These are phyloP conservation scores for Clitarchus hookeri DNA, from an alignment of 2,888 invertebrate species.

Conservation along the genomic window DNA sequence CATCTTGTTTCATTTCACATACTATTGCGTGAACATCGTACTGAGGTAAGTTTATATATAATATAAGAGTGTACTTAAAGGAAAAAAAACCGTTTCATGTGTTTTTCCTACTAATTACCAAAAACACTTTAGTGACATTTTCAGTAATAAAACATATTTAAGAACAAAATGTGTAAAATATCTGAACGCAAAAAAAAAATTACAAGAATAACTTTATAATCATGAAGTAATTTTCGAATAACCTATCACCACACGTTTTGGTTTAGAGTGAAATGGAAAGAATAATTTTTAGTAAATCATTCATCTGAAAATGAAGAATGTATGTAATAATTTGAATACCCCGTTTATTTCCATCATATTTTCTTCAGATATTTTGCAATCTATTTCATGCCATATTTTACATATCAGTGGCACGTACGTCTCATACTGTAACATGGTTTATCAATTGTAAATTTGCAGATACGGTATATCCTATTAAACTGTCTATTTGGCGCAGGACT, in stretches of 20 bases:
- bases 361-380: neutral
- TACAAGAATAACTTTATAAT: neutral
- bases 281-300: neutral
- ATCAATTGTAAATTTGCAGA: conserved; percentile 11
- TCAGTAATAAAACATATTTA: neutral
- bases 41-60: no score
- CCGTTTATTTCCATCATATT: neutral
- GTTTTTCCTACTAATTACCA: conserved; percentile 23
- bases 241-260: no score
- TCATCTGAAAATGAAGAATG: neutral
- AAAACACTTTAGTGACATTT: neutral
- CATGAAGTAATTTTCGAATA: neutral
- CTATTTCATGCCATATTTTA: neutral
- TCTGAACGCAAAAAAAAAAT: neutral
- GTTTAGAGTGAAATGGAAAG: neutral
- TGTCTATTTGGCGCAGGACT: conserved; percentile 1
- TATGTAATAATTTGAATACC: neutral
- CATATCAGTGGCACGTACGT: neutral
- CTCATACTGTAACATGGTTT: conserved; percentile 6
- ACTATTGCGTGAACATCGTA: no score
- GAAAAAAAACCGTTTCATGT: no score
- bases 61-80: no score
- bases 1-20: no score
- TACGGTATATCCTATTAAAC: neutral
- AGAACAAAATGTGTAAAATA: conserved; percentile 12